These are phyloP conservation scores for Geopemphigus sp. DNA, from an alignment of 1,140 invertebrate species.

Conservation along the genomic window DNA sequence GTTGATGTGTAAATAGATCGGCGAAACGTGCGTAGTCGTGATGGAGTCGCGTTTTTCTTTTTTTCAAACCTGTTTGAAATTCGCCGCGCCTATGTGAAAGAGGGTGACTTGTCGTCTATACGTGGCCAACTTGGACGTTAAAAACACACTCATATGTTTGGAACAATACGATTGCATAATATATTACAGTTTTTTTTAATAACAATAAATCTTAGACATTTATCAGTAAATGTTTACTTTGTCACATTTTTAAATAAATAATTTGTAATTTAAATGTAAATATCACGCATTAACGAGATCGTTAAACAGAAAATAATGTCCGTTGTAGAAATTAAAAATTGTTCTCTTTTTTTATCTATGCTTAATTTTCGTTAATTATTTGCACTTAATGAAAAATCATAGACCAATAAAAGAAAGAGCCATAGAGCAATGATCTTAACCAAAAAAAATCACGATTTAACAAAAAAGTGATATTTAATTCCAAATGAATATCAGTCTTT, in stretches of 20 bases:
- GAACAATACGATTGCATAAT: conserved; percentile 9
- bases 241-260: background rate
- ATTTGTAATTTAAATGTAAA: conserved; percentile 12
- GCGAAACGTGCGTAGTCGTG: background rate
- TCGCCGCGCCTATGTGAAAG: background rate
- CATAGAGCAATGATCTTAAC: too few relatives aligned
- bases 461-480: too few relatives aligned
- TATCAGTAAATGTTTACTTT: background rate
- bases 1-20: background rate
- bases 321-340: background rate
- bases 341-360: background rate
- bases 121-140: background rate
- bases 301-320: conserved; percentile 8
- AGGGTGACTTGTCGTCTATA: background rate
- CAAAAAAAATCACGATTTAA: too few relatives aligned
- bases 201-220: conserved; percentile 15
- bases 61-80: conserved; percentile 11
- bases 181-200: background rate
- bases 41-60: background rate
- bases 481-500: too few relatives aligned
- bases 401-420: too few relatives aligned
- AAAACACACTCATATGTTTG: background rate
- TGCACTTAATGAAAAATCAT: background rate
- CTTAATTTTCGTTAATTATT: conserved; percentile 4
- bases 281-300: background rate